Evolutionary conservation across 2,888 invertebrate species (phyloP).

Genomic region (Plemyria rubiginata): DNA sequence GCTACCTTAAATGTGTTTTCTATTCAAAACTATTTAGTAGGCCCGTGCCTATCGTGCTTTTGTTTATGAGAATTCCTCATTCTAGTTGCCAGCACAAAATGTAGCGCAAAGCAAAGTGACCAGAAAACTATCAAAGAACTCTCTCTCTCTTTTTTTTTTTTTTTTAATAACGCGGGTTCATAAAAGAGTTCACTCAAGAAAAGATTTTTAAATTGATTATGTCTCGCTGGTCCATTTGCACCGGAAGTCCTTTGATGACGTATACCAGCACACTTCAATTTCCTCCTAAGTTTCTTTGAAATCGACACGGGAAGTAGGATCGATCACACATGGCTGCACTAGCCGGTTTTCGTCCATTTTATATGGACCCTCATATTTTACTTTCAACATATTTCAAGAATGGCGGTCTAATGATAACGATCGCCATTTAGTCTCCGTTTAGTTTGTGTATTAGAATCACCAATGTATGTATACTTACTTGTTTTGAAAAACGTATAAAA

Average conservation of each 20-base stretch:
- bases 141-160: too few species aligned
- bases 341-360: slow-evolving; percentile 5
- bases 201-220: slow-evolving; percentile 42
- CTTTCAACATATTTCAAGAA: not conserved
- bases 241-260: slow-evolving; percentile 47
- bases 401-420: not conserved
- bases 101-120: not conserved
- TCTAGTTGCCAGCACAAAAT: not conserved
- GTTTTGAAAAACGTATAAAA: too few species aligned
- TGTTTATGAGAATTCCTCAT: too few species aligned
- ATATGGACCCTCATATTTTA: slow-evolving; percentile 6
- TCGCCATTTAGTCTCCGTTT: not conserved
- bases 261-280: slow-evolving; percentile 49
- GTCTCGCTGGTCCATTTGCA: slow-evolving; percentile 43
- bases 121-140: not conserved
- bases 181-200: slow-evolving; percentile 31
- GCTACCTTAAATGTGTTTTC: too few species aligned
- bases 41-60: too few species aligned
- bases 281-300: slow-evolving; percentile 49
- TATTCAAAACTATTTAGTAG: too few species aligned
- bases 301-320: slow-evolving; percentile 40
- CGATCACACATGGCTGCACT: slow-evolving; percentile 14
- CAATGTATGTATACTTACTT: too few species aligned
- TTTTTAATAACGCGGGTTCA: too few species aligned
- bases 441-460: too few species aligned